Percentiles rank a stretch among this genome's conserved stretches.
Evolutionary conservation across 2,113 vertebrate species (phyloP).

Genomic region (Pedionomus torquatus): DNA sequence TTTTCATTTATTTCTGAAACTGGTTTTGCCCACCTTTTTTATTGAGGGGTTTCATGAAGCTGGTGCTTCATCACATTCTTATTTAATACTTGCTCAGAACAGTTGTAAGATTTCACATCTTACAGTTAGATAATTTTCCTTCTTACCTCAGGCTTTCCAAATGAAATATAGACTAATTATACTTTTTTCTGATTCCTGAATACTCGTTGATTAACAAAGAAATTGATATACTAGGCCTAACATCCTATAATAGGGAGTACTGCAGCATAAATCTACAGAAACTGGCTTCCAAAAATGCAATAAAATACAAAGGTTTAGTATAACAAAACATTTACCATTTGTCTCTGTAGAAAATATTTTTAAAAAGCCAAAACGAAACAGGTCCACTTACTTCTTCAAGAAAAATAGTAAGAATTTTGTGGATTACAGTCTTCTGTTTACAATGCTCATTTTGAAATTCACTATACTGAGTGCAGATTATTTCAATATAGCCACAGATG

Average conservation of each 20-base stretch:
- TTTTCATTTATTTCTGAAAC: neutral
- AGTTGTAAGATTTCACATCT: neutral
- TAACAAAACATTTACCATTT: neutral
- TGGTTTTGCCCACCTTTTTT: neutral
- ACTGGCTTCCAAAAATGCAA: neutral
- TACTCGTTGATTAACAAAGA: neutral
- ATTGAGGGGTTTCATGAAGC: neutral
- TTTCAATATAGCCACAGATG: neutral
- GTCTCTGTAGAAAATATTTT: neutral
- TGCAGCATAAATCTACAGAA: neutral
- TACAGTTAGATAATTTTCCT: neutral
- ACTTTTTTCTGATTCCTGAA: neutral
- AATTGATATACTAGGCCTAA: neutral
- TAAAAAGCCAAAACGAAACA: neutral
- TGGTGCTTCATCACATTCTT: neutral
- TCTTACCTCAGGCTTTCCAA: constrained; percentile 13
- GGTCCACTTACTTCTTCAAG: neutral
- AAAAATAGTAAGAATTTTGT: neutral
- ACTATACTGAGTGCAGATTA: neutral
- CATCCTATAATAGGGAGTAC: neutral
- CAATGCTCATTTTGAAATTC: neutral
- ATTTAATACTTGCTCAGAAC: neutral
- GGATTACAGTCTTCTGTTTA: neutral
- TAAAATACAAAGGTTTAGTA: neutral
- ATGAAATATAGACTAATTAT: neutral